Evolutionary conservation across 2,113 vertebrate genomes (phyloP).

Genomic region (Oreotrochilus melanogaster): DNA sequence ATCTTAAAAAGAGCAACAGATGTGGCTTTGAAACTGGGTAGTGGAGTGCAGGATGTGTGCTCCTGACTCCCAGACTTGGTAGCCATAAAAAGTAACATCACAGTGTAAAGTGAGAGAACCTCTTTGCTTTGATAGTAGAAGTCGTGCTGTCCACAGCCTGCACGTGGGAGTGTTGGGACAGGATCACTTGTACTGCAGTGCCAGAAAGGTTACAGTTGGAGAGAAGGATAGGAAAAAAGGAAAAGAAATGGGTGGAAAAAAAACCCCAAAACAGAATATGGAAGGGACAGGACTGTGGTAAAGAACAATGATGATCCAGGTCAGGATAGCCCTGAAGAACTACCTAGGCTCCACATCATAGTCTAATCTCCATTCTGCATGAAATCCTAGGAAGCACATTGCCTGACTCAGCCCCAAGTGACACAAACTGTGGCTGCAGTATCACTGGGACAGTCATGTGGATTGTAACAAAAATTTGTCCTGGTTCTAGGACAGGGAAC

Average conservation of each 20-base stretch:
- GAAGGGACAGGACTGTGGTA: neutral
- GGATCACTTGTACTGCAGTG: neutral
- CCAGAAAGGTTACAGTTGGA: neutral
- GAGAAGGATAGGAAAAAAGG: neutral
- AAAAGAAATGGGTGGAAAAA: neutral
- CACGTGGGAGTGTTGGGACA: neutral
- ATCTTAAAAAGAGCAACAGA: slow-evolving; percentile 43
- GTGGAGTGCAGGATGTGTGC: neutral
- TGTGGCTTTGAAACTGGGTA: slow-evolving; percentile 21
- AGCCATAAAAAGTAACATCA: neutral
- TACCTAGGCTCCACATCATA: neutral
- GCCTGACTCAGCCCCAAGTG: neutral
- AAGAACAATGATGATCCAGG: neutral
- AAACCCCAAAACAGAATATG: fast-evolving
- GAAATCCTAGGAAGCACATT: neutral
- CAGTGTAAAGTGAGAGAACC: neutral
- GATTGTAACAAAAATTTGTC: neutral
- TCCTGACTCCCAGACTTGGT: neutral
- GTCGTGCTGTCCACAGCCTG: neutral
- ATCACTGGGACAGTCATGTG: neutral
- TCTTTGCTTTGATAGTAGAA: neutral
- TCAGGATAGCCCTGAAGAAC: neutral
- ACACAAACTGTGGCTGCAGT: neutral
- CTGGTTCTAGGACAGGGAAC: neutral
- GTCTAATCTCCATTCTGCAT: neutral